Conservation (phyloP, 2,888 invertebrate species). For the Eupithecia dodoneata region DNA sequence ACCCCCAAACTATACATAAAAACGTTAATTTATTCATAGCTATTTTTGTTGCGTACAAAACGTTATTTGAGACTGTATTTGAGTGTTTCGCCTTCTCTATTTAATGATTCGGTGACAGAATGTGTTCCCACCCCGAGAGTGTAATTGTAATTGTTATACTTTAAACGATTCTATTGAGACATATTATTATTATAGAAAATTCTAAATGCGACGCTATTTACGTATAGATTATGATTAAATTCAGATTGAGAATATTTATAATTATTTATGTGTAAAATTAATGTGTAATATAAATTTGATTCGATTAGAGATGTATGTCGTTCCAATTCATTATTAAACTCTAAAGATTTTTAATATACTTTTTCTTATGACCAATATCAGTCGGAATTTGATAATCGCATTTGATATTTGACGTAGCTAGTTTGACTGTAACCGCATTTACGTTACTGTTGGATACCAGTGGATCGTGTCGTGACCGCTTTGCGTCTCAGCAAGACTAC, state of each 20-base stretch:
- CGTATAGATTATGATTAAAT: slow-evolving; percentile 76
- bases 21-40: slow-evolving; percentile 59
- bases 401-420: slow-evolving; percentile 64
- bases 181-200: slow-evolving; percentile 62
- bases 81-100: slow-evolving; percentile 76
- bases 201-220: slow-evolving; percentile 81
- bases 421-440: slow-evolving; percentile 72
- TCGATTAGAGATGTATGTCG: slow-evolving; percentile 77
- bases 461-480: slow-evolving; percentile 64
- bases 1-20: slow-evolving; percentile 48
- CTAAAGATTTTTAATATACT: slow-evolving; percentile 62
- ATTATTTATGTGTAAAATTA: slow-evolving; percentile 69
- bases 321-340: slow-evolving; percentile 60
- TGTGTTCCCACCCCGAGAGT: slow-evolving; percentile 69
- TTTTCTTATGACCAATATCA: slow-evolving; percentile 72
- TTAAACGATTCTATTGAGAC: slow-evolving; percentile 65
- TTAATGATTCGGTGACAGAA: slow-evolving; percentile 67
- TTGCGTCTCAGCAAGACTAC: slow-evolving; percentile 55
- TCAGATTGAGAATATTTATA: slow-evolving; percentile 77
- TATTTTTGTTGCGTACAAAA: slow-evolving; percentile 81
- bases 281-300: slow-evolving; percentile 74
- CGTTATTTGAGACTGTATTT: slow-evolving; percentile 80
- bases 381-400: slow-evolving; percentile 68
- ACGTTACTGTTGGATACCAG: slow-evolving; percentile 59
- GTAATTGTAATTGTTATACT: slow-evolving; percentile 77